Evolutionary conservation across 2,797 vertebrate species (phyloP).

Genomic region (Meda fulgida): DNA sequence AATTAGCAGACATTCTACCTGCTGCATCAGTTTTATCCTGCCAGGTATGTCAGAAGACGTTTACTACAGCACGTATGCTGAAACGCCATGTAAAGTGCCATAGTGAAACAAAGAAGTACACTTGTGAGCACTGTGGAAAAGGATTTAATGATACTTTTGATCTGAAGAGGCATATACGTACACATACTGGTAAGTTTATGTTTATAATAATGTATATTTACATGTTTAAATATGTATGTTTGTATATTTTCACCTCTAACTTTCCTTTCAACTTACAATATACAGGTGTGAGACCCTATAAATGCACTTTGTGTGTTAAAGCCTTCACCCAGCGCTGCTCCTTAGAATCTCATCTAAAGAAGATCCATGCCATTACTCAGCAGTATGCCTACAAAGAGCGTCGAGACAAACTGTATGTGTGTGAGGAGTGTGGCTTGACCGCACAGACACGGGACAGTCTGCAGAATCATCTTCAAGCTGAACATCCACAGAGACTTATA

Average conservation of each 20-base stretch:
- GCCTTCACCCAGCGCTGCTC: slow-evolving; percentile 87
- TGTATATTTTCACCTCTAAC: background rate
- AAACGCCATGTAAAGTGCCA: slow-evolving; percentile 86
- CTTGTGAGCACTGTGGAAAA: slow-evolving; percentile 85
- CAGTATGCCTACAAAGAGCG: slow-evolving; percentile 84
- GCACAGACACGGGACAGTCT: slow-evolving; percentile 82
- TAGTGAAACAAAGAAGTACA: slow-evolving; percentile 82
- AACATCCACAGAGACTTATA: slow-evolving; percentile 74
- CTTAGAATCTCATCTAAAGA: slow-evolving; percentile 83
- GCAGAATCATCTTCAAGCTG: slow-evolving; percentile 74
- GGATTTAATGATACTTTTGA: slow-evolving; percentile 88
- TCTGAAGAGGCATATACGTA: slow-evolving; percentile 84
- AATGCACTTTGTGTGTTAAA: slow-evolving; percentile 83
- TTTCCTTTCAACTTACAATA: background rate
- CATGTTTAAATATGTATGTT: background rate
- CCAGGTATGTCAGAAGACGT: slow-evolving; percentile 80
- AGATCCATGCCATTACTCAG: slow-evolving; percentile 83
- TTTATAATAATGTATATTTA: background rate
- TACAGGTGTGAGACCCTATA: slow-evolving; percentile 85
- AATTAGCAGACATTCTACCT: slow-evolving; percentile 10
- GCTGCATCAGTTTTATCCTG: slow-evolving; percentile 71
- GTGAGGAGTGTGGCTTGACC: slow-evolving; percentile 85
- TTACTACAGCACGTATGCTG: slow-evolving; percentile 83
- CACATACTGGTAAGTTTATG: slow-evolving; percentile 80
- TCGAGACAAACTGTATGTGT: slow-evolving; percentile 83